Evolutionary conservation across 2,888 invertebrate genomes (phyloP).

Genomic region (Spatulosminthurus flaviceps): DNA sequence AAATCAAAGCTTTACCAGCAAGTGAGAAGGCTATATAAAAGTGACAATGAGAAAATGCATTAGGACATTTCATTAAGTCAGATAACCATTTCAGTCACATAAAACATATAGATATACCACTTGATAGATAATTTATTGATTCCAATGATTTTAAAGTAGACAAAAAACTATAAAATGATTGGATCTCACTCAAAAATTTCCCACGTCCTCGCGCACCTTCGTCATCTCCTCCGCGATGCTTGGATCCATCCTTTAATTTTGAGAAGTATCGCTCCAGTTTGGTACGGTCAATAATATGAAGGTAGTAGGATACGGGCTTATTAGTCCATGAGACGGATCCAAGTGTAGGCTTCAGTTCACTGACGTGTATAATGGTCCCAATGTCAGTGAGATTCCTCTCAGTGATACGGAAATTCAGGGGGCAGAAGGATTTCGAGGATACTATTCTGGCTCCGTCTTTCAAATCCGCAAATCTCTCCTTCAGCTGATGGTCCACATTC

Average conservation of each 20-base stretch:
- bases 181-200: conserved; percentile 37
- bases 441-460: conserved; percentile 94
- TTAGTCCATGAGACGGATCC: conserved; percentile 99
- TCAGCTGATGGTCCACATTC: conserved; percentile 94
- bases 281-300: conserved; percentile 97
- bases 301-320: conserved; percentile 97
- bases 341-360: conserved; percentile 92
- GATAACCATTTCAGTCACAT: too few relatives aligned
- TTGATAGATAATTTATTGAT: background rate
- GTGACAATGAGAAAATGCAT: too few relatives aligned
- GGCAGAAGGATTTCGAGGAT: conserved; percentile 98
- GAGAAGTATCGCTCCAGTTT: conserved; percentile 69
- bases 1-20: too few relatives aligned
- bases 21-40: too few relatives aligned
- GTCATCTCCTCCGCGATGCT: conserved; percentile 30
- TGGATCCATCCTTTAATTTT: conserved; percentile 52
- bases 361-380: conserved; percentile 98
- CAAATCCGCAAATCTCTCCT: conserved; percentile 94
- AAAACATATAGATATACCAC: too few relatives aligned
- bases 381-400: conserved; percentile 97
- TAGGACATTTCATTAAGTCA: too few relatives aligned
- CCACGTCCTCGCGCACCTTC: conserved; percentile 19
- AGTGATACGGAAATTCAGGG: conserved; percentile 97
- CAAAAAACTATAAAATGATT: background rate
- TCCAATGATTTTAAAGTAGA: background rate